Percentiles rank a stretch among this genome's conserved stretches.
Conservation (phyloP, 2,797 vertebrate genomes). For the Poecile montanus region DNA sequence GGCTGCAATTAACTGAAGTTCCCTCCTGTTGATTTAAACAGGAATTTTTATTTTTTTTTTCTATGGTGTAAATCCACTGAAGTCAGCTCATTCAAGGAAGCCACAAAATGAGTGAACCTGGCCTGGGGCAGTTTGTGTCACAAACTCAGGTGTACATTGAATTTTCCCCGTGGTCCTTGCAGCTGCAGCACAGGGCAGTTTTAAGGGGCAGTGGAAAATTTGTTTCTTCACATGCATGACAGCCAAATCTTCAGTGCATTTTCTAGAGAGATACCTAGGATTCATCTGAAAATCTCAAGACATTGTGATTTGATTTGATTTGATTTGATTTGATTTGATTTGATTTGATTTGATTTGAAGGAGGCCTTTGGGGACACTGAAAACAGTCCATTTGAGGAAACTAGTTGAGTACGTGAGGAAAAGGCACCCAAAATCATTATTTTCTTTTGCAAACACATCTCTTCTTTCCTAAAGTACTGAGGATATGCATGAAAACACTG, state of each 20-base stretch:
- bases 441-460: background rate
- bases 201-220: background rate
- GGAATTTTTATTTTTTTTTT: background rate
- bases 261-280: background rate
- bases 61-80: background rate
- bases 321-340: background rate
- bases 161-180: background rate
- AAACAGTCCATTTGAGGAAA: background rate
- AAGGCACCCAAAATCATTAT: background rate
- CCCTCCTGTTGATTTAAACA: background rate
- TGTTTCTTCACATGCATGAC: background rate
- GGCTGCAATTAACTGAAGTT: background rate
- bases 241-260: background rate
- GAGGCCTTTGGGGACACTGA: background rate
- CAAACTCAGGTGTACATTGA: background rate
- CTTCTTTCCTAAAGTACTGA: background rate
- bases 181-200: background rate
- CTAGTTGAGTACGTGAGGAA: background rate
- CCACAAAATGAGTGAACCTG: background rate
- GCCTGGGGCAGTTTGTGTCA: background rate
- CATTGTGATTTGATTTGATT: background rate
- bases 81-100: background rate
- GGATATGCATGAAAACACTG: background rate
- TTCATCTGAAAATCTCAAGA: background rate
- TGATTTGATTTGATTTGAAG: background rate